Base-by-base conservation (phyloP, 2,888 invertebrate species). In the Troides aeacus region DNA sequence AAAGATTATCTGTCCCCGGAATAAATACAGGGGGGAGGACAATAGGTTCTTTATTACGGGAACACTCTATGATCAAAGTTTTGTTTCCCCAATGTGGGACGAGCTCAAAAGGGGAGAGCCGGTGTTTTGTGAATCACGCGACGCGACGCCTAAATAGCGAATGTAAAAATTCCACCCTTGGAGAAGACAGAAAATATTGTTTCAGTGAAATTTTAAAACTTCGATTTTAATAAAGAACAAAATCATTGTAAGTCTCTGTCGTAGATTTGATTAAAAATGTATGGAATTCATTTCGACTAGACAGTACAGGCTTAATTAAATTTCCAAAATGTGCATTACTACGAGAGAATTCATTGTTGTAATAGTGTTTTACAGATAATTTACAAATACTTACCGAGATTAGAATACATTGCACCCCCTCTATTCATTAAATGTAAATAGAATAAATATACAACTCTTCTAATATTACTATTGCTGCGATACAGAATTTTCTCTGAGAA, bases 1-100 rank as follows among this genome's bases (percentile, higher is more conserved):
- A 90, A 90, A 90, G 87, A 91, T 90, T 90, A 91, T 91, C 90
- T 87, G 81, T 86, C 81, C 84, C 79, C 80, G 88, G 84, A 88
- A 90, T 90, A 90, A 86, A 89, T 89, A 87, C 82, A 77, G 58
- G 86, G 88, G 90, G 86, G 84, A 87, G 82, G 78, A 90, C 90
- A 90, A 91, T 89, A 81, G 87, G 80, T 72, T 81, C 86, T 87
- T 89, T 90, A 90, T 89, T 88, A 87, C 83, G 80, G 81, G 81
- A 78, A 77, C 80, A 79, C 78, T 80, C 81, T 79, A 76, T 81
- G 78, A 77, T 76, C 75, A 73, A 73, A 74, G 72, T 75, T 75
- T 74, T 77, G 73, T 77, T 71, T 77, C 79, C 75, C 74, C 73
- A 70, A 79, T 80, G 79, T 75, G 76, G 75, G 67, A 72, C 65